Percentiles rank a stretch among this genome's conserved stretches.
Conservation (phyloP, 1,140 invertebrate genomes). For the Grapholita molesta region DNA sequence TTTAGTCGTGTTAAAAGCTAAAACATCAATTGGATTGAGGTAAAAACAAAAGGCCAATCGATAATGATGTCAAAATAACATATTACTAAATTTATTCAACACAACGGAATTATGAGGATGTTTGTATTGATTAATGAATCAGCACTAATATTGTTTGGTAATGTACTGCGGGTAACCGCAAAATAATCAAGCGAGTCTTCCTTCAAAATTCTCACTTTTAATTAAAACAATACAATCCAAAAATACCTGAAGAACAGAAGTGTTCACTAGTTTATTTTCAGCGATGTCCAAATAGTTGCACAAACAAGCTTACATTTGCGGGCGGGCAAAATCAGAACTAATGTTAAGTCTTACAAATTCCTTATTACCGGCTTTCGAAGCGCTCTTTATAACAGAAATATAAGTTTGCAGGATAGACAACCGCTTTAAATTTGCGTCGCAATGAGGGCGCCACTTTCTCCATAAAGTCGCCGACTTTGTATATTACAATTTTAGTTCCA, state of each 20-base stretch:
- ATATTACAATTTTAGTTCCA: not conserved
- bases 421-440: not conserved
- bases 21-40: not conserved
- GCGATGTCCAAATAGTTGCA: slow-evolving; percentile 13
- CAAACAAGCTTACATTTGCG: not conserved
- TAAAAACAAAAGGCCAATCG: not conserved
- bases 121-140: not conserved
- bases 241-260: slow-evolving; percentile 3
- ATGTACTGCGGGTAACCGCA: not conserved
- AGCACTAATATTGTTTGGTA: not conserved
- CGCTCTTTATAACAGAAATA: not conserved
- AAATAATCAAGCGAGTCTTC: not conserved
- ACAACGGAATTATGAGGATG: not conserved
- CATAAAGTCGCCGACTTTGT: not conserved
- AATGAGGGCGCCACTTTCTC: not conserved
- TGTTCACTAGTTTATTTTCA: slow-evolving; percentile 12
- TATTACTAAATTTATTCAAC: not conserved
- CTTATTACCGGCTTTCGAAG: not conserved
- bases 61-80: not conserved
- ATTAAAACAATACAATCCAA: slow-evolving; percentile 3
- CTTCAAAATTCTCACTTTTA: not conserved
- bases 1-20: not conserved
- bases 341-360: not conserved
- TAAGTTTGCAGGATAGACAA: not conserved
- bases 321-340: not conserved